Conservation (phyloP, 2,888 invertebrate species). For the Esperia sulphurella region DNA sequence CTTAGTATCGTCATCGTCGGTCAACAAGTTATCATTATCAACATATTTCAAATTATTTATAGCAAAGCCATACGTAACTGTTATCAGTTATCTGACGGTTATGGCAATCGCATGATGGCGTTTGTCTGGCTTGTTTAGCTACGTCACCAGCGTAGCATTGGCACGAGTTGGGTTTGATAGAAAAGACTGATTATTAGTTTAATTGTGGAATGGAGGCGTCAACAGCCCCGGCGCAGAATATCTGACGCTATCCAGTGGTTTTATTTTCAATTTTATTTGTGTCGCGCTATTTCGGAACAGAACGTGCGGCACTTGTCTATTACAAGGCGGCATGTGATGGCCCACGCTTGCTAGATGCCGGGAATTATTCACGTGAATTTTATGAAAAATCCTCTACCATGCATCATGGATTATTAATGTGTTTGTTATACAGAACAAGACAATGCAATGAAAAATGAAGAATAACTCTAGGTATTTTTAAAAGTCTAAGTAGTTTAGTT, state of each 20-base stretch:
- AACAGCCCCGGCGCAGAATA: constrained; percentile 53
- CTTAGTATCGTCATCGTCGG: too few relatives aligned
- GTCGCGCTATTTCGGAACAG: constrained; percentile 75
- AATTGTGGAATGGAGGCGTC: constrained; percentile 46
- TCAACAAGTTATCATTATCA: too few relatives aligned
- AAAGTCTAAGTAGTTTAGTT: too few relatives aligned
- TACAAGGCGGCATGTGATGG: constrained; percentile 54
- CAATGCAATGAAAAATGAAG: background rate
- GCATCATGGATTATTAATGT: background rate
- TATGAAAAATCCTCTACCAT: background rate
- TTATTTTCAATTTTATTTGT: constrained; percentile 78
- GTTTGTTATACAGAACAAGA: background rate
- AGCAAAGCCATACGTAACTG: too few relatives aligned
- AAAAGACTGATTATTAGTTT: constrained; percentile 39
- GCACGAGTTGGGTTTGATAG: constrained; percentile 17
- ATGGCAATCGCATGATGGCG: constrained; percentile 2
- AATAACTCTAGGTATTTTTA: background rate
- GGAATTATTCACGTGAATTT: constrained; percentile 32
- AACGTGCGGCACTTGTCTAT: constrained; percentile 71
- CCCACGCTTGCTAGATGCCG: constrained; percentile 53
- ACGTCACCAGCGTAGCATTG: constrained; percentile 1
- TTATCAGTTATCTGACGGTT: background rate
- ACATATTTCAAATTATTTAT: too few relatives aligned
- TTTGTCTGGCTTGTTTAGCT: constrained; percentile 10
- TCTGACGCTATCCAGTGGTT: constrained; percentile 71